Percentiles rank a stretch among this genome's conserved stretches.
Evolutionary conservation across 2,888 invertebrate species (phyloP).

Genomic region (Anarsia innoxiella): DNA sequence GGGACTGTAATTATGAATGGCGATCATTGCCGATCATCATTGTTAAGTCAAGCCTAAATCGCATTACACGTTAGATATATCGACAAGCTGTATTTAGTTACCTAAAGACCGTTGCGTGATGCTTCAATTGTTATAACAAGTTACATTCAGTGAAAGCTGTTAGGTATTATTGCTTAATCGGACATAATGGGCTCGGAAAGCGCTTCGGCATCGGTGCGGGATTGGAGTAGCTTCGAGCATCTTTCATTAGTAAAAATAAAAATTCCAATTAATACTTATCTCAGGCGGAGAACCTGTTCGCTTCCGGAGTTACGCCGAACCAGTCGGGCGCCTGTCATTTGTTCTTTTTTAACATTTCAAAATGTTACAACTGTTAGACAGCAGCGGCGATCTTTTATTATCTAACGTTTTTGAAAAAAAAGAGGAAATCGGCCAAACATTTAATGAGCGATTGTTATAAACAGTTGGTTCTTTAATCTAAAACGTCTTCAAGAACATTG

Average conservation of each 20-base stretch:
- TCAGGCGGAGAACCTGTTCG: slow-evolving; percentile 56
- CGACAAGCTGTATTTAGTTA: slow-evolving; percentile 40
- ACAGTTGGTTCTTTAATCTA: too few relatives aligned
- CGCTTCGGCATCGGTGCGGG: slow-evolving; percentile 28
- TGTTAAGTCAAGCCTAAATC: slow-evolving; percentile 17
- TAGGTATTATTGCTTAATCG: slow-evolving; percentile 53
- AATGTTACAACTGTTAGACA: background rate
- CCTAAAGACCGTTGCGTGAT: slow-evolving; percentile 62
- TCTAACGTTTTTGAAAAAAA: background rate
- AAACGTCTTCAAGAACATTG: too few relatives aligned
- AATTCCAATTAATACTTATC: slow-evolving; percentile 62
- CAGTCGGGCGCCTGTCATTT: slow-evolving; percentile 43
- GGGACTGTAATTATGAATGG: too few relatives aligned
- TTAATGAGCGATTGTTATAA: too few relatives aligned
- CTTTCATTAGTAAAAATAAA: slow-evolving; percentile 60
- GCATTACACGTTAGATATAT: slow-evolving; percentile 33
- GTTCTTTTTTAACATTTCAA: slow-evolving; percentile 37
- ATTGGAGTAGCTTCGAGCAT: too few relatives aligned
- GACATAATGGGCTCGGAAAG: slow-evolving; percentile 46
- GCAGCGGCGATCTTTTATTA: background rate
- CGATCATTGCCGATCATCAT: slow-evolving; percentile 13
- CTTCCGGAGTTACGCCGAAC: slow-evolving; percentile 70
- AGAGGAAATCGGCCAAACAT: background rate
- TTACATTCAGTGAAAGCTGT: slow-evolving; percentile 58
- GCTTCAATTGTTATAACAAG: slow-evolving; percentile 49